Percentiles rank a stretch among this genome's conserved stretches.
Evolutionary conservation across 2,113 vertebrate genomes (phyloP).

Genomic region (Ailurus styani): DNA sequence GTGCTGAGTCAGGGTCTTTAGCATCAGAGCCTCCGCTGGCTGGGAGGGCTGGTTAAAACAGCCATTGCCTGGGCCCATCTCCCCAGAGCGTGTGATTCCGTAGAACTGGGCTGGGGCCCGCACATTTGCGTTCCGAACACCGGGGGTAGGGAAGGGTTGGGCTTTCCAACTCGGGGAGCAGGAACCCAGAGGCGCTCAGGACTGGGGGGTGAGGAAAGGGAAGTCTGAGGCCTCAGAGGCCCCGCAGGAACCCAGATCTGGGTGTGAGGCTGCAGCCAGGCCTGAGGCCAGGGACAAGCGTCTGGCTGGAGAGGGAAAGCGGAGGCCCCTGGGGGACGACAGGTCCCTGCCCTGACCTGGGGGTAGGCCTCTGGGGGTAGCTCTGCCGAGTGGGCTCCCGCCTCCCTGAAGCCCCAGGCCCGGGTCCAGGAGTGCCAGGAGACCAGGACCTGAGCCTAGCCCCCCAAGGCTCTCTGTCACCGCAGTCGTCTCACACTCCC

Average conservation of each 20-base stretch:
- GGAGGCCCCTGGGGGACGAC: neutral
- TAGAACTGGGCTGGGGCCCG: neutral
- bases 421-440: neutral
- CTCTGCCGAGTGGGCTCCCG: neutral
- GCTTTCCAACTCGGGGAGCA: neutral
- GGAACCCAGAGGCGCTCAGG: neutral
- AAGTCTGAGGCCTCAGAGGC: neutral
- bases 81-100: neutral
- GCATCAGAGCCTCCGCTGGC: rapidly evolving
- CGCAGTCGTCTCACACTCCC: neutral
- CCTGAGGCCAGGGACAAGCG: neutral
- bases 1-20: neutral
- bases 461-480: neutral
- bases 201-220: neutral
- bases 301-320: neutral
- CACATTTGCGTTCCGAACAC: neutral
- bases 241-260: neutral
- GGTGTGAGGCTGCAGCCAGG: neutral
- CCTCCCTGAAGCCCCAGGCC: neutral
- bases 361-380: too few species aligned
- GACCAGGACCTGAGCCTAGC: neutral
- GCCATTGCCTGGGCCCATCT: rapidly evolving
- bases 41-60: too few species aligned
- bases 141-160: neutral
- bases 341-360: rapidly evolving